Evolutionary conservation across 2,797 vertebrate genomes (phyloP).

Genomic region (Artibeus jamaicensis): DNA sequence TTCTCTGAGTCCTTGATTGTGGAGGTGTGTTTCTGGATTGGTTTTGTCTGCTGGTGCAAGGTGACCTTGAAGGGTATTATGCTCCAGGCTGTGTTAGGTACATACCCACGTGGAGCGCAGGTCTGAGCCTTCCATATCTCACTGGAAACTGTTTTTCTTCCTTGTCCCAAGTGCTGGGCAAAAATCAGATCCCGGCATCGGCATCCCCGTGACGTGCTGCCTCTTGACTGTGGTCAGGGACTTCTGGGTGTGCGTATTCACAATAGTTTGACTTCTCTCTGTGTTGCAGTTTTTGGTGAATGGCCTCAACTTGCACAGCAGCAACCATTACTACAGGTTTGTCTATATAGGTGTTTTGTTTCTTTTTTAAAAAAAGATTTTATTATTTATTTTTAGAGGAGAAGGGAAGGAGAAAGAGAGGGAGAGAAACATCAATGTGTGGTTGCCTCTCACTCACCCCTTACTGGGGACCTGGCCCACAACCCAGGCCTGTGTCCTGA

Average conservation of each 20-base stretch:
- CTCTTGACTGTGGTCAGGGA: not conserved
- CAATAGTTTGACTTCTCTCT: not conserved
- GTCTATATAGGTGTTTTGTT: not conserved
- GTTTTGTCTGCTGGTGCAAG: not conserved
- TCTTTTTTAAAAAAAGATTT: too few species aligned
- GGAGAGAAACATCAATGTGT: too few species aligned
- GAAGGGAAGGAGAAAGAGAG: too few species aligned
- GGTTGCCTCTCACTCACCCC: too few species aligned
- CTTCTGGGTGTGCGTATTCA: not conserved
- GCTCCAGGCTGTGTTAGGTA: not conserved
- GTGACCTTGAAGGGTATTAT: too few species aligned
- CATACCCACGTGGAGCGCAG: not conserved
- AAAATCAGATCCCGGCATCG: not conserved
- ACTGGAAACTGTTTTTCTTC: not conserved
- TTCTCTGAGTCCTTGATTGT: not conserved
- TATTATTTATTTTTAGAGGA: too few species aligned
- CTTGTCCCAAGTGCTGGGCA: not conserved
- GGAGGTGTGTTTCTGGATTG: not conserved
- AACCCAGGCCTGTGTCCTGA: too few species aligned
- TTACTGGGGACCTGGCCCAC: too few species aligned
- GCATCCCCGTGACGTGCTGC: rapidly evolving
- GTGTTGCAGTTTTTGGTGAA: not conserved
- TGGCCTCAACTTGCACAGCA: not conserved
- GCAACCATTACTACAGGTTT: not conserved
- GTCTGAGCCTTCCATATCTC: not conserved